Conservation (phyloP, 2,888 invertebrate genomes). For the Synergus laeviventris region DNA sequence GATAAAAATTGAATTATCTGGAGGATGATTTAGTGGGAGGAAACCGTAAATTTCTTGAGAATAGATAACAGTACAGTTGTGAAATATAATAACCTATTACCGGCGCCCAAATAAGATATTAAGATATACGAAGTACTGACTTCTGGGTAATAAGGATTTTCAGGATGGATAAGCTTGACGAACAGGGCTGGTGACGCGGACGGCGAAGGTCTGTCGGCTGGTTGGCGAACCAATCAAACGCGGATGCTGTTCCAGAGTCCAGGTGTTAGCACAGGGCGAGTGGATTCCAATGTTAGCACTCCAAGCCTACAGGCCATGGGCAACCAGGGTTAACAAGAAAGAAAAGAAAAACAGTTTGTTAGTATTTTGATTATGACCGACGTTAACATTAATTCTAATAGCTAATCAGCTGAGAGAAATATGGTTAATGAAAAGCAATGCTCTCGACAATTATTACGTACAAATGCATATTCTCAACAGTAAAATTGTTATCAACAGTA, state of each 20-base stretch:
- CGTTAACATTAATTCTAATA: slow-evolving; percentile 57
- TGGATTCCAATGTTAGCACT: slow-evolving; percentile 83
- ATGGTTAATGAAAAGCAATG: slow-evolving; percentile 71
- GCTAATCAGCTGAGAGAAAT: slow-evolving; percentile 71
- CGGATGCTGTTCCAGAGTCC: slow-evolving; percentile 75
- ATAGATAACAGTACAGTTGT: slow-evolving; percentile 14
- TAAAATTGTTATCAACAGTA: slow-evolving; percentile 21
- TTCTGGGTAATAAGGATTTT: slow-evolving; percentile 34
- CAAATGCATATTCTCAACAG: slow-evolving; percentile 20
- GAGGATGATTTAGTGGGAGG: neutral
- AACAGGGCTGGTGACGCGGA: slow-evolving; percentile 75
- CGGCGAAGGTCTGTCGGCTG: slow-evolving; percentile 73
- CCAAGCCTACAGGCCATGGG: slow-evolving; percentile 82
- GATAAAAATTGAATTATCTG: neutral
- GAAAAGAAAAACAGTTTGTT: slow-evolving; percentile 85
- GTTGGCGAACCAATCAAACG: slow-evolving; percentile 73
- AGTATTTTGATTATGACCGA: slow-evolving; percentile 77
- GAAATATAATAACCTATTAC: slow-evolving; percentile 2
- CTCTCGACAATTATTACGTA: slow-evolving; percentile 47
- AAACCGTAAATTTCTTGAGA: slow-evolving; percentile 15
- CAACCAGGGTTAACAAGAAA: slow-evolving; percentile 82
- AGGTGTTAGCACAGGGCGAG: slow-evolving; percentile 76
- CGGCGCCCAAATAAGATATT: slow-evolving; percentile 36
- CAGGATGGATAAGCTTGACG: slow-evolving; percentile 55
- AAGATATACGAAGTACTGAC: slow-evolving; percentile 33